A percentile compares a stretch with the other conserved stretches of the same genome.
Evolutionary conservation across 2,113 vertebrate species (phyloP).

Genomic region (Dromiciops gliroides): DNA sequence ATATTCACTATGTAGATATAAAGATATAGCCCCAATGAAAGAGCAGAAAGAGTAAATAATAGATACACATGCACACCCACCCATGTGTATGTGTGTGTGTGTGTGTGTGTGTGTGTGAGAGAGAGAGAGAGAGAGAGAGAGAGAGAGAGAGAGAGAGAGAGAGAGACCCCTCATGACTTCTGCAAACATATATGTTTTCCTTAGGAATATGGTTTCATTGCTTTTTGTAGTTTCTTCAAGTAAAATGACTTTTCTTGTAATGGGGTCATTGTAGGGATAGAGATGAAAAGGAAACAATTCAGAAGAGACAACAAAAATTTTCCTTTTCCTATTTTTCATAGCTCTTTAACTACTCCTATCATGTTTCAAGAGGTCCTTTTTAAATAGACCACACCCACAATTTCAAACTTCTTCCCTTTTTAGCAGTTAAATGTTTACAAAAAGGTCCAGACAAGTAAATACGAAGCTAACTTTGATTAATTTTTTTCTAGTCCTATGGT

Average conservation of each 20-base stretch:
- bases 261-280: constrained; percentile 30
- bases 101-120: too few relatives aligned
- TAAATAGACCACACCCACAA: constrained; percentile 6
- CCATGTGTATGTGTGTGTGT: too few relatives aligned
- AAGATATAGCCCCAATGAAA: too few relatives aligned
- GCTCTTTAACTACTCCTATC: constrained; percentile 25
- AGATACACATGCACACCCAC: too few relatives aligned
- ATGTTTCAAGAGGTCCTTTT: background rate
- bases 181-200: constrained; percentile 31
- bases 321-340: background rate
- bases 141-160: too few relatives aligned
- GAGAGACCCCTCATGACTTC: background rate
- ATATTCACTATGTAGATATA: too few relatives aligned
- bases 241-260: constrained; percentile 46
- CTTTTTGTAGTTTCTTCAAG: constrained; percentile 12
- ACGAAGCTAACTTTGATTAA: constrained; percentile 64
- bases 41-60: too few relatives aligned
- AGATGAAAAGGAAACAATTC: background rate
- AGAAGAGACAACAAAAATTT: background rate
- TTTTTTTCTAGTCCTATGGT: constrained; percentile 93
- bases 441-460: background rate
- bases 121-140: too few relatives aligned
- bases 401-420: constrained; percentile 27
- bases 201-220: constrained; percentile 13
- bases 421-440: constrained; percentile 27